Evolutionary conservation across 1,140 invertebrate genomes (phyloP).

Genomic region (Bombus waltoni): DNA sequence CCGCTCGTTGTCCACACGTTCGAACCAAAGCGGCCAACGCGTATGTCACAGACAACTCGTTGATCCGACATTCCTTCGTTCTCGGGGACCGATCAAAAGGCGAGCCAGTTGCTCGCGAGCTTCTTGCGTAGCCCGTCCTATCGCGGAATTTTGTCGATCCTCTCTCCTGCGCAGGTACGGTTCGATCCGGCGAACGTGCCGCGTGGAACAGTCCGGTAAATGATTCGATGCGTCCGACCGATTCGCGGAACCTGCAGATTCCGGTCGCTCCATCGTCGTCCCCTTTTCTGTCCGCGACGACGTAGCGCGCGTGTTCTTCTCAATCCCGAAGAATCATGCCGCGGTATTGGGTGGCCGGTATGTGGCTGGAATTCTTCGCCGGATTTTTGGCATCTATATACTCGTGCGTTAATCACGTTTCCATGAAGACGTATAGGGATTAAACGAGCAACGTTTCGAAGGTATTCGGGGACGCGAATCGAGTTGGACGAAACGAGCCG

Average conservation of each 20-base stretch:
- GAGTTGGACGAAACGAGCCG: not conserved
- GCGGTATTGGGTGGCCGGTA: conserved; percentile 33
- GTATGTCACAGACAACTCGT: conserved; percentile 22
- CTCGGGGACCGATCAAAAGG: conserved; percentile 35
- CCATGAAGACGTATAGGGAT: conserved; percentile 1
- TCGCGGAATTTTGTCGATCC: conserved; percentile 47
- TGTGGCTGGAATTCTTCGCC: conserved; percentile 25
- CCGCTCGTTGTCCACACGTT: conserved; percentile 47
- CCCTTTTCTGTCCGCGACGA: conserved; percentile 34
- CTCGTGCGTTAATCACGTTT: conserved; percentile 27
- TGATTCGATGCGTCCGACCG: conserved; percentile 25
- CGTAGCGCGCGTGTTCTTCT: conserved; percentile 37
- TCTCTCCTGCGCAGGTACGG: not conserved
- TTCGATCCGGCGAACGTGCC: conserved; percentile 36
- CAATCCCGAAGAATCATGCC: conserved; percentile 30
- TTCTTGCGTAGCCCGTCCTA: conserved; percentile 35
- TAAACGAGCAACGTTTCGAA: not conserved
- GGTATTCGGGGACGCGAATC: not conserved
- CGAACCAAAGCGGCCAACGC: not conserved
- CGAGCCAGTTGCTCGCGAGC: conserved; percentile 23
- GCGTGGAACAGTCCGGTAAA: conserved; percentile 20
- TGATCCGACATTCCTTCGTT: conserved; percentile 35
- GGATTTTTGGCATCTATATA: conserved; percentile 36
- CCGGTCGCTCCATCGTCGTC: conserved; percentile 44
- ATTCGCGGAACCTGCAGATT: conserved; percentile 50